These are phyloP conservation scores for Leucoma salicis DNA, from an alignment of 2,888 invertebrate species.

Conservation along the genomic window DNA sequence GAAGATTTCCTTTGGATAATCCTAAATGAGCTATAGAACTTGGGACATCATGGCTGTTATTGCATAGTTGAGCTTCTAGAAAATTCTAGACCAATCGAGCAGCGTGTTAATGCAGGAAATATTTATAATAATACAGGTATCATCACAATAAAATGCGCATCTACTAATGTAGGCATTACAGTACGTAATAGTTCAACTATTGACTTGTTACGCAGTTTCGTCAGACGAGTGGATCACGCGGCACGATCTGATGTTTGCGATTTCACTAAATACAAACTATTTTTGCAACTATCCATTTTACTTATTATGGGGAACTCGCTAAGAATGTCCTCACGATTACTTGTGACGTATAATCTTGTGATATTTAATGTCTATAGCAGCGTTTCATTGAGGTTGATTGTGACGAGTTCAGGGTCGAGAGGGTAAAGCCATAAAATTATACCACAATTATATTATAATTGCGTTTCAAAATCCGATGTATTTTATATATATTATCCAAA, in stretches of 20 bases:
- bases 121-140: background rate
- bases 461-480: too few relatives aligned
- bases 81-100: too few relatives aligned
- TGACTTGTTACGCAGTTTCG: constrained; percentile 20
- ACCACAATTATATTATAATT: too few relatives aligned
- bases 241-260: constrained; percentile 53
- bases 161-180: background rate
- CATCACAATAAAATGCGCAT: constrained; percentile 1
- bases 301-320: constrained; percentile 18
- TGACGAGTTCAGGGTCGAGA: too few relatives aligned
- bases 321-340: constrained; percentile 25
- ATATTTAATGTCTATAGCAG: constrained; percentile 4
- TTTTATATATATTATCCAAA: too few relatives aligned
- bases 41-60: too few relatives aligned
- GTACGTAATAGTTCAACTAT: constrained; percentile 10
- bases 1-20: too few relatives aligned
- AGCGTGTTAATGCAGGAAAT: too few relatives aligned
- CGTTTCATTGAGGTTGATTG: too few relatives aligned
- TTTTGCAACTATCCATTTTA: constrained; percentile 23
- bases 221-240: constrained; percentile 51
- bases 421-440: too few relatives aligned
- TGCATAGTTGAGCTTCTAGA: too few relatives aligned
- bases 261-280: constrained; percentile 52
- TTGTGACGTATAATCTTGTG: constrained; percentile 5
- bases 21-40: too few relatives aligned